Base-by-base conservation (phyloP, 2,113 vertebrate genomes). In the Trichechus manatus region DNA sequence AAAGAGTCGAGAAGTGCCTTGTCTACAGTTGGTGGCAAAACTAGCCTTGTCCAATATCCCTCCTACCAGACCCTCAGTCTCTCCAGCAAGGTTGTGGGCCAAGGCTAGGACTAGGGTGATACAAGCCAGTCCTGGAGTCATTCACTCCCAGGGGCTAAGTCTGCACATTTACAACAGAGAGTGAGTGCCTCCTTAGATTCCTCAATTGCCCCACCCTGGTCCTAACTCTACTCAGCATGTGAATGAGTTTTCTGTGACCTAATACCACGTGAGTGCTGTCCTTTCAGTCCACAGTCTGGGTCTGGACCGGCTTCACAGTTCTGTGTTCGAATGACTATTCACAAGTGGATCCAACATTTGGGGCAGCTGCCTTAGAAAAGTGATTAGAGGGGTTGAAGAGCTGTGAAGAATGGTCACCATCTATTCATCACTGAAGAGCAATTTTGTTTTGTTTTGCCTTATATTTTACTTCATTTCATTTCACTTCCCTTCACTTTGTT, bases 311-410 rank as follows among this genome's bases (percentile, higher is more conserved):
- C 63, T 7, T 80, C 14, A 2, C 39, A 0, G 0, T n/a, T 9
- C 8, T 15, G 44, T 19, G 66, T 75, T 0, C 64, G 50, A 44
- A 39, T 39, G 50, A 14, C 47, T 25, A 50, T 31, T 14, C 42
- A 61, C 39, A 22, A 0, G 0, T 0, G 8, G 17, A 33, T 20
- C 47, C 66, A 1, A 44, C 42, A 29, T 6, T 33, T 27, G 11
- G 25, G n/a, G n/a, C 53, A 72, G 36, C 36, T 44, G 9, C 56
- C 33, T 42, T 50, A 6, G 25, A 36, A 68, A 20, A 4, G 17
- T 23, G 53, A 63, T 29, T 0, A 5, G 33, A 75, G 27, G n/a
- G 23, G 36, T 1, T 2, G 61, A 42, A 42, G 72, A 9, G 4
- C 64, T 66, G 29, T 42, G 10, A 25, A 33, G n/a, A 36, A 39